Conservation (phyloP, 53 echinoderm and acorn worm species). For the Apostichopus leukothele region DNA sequence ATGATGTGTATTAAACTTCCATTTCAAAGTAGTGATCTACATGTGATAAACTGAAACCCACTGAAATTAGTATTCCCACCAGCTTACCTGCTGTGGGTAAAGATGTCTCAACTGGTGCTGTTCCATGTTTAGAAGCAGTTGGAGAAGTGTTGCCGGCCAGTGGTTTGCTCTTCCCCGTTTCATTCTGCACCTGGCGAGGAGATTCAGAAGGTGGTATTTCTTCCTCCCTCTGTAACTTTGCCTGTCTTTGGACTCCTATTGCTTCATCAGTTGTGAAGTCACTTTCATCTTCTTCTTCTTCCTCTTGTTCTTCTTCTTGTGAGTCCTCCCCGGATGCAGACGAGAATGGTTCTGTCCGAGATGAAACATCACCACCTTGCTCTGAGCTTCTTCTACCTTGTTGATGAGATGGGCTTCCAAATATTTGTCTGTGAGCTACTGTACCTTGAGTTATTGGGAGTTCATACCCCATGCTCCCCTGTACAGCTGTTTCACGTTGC, state of each 20-base stretch:
- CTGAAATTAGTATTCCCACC: no score
- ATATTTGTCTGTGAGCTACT: background rate
- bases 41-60: no score
- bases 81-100: background rate
- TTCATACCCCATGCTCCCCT: background rate
- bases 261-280: background rate
- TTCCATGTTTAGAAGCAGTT: background rate
- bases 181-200: background rate
- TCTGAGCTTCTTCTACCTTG: background rate
- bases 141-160: background rate
- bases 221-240: conserved; percentile 22
- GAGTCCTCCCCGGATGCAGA: conserved; percentile 42
- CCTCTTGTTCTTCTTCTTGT: conserved; percentile 15
- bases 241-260: background rate
- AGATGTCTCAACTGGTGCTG: background rate
- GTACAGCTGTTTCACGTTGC: background rate
- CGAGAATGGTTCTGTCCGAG: conserved; percentile 76
- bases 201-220: background rate
- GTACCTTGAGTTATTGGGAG: background rate
- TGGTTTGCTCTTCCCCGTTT: background rate
- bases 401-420: conserved; percentile 6
- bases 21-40: no score
- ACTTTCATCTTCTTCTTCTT: conserved; percentile 1
- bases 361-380: conserved; percentile 37
- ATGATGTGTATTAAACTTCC: no score